Evolutionary conservation across 2,888 invertebrate species (phyloP), one percentile per base, ranked within the genome.

Genomic region (Ceraclea dissimilis): DNA sequence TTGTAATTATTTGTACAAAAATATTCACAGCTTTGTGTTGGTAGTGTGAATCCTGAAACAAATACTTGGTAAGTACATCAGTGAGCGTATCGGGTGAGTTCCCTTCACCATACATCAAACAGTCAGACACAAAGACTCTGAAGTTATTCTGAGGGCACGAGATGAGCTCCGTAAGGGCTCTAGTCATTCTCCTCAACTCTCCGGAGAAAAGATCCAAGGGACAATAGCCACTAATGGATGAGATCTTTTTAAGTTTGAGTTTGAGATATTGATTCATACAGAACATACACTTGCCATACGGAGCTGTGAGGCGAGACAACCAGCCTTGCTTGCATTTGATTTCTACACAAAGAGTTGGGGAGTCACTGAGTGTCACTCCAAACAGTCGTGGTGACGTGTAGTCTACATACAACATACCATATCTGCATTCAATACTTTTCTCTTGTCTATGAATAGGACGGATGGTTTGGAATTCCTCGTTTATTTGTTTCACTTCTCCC

Each of bases 201-300:
- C 85, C 86, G 60, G 86, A 86, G 71, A 84, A 88, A 31, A 88
- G 71, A 67, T 86, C 83, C 55, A 87, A 67, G 0, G 88, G 88
- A 64, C 88, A 88, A 66, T 86, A 88, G n/a, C 70, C 67, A 66
- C 84, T 85, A 44, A 73, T 70, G 2, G 66, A 64, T 26, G 69
- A 64, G 59, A 83, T 80, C 58, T 78, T 70, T n/a, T 74, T 72
- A 26, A 75, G 69, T 66, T 76, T 71, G 56, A 81, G 64, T 76
- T 84, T 77, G 43, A 72, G 63, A 68, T 72, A 73, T 64, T 83
- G 82, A 66, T 81, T 82, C 44, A 81, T 65, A 64, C 83, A 79
- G 64, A 74, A 80, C 64, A 80, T 78, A 65, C 83, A 83, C 64
- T 75, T 78, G 2, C 69, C 67, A 60, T 70, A 67, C 20, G 64